Conservation (phyloP, 2,888 invertebrate species). For the Proisotoma minuta region DNA sequence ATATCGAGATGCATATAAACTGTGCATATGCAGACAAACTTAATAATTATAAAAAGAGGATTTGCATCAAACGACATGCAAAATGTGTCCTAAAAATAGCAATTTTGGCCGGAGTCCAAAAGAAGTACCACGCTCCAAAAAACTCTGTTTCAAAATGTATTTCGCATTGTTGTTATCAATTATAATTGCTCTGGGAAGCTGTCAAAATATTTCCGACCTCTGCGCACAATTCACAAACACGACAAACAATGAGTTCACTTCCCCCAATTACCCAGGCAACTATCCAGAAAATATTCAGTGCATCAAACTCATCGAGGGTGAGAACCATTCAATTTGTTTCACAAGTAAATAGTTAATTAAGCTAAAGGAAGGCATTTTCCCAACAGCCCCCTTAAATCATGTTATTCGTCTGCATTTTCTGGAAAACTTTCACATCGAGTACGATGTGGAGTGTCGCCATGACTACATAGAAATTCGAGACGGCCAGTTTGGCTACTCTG, state of each 20-base stretch:
- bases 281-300: constrained; percentile 67
- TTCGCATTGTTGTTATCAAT: no score
- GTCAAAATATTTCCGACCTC: background rate
- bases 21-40: no score
- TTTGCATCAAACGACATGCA: no score
- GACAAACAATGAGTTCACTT: constrained; percentile 59
- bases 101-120: no score
- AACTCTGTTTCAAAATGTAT: no score
- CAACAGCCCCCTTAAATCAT: constrained; percentile 60
- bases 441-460: constrained; percentile 59
- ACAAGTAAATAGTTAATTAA: background rate
- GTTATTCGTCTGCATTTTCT: constrained; percentile 72
- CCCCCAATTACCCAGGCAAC: constrained; percentile 63
- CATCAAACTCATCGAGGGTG: constrained; percentile 63
- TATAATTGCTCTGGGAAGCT: background rate
- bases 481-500: constrained; percentile 61
- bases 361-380: no score
- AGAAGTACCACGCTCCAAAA: no score
- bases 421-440: constrained; percentile 61
- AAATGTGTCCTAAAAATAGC: no score
- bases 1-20: no score
- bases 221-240: background rate
- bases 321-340: constrained; percentile 48
- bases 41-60: no score
- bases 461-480: constrained; percentile 79